Base-by-base conservation (phyloP, 2,797 vertebrate genomes). In the Harpagifer antarcticus region DNA sequence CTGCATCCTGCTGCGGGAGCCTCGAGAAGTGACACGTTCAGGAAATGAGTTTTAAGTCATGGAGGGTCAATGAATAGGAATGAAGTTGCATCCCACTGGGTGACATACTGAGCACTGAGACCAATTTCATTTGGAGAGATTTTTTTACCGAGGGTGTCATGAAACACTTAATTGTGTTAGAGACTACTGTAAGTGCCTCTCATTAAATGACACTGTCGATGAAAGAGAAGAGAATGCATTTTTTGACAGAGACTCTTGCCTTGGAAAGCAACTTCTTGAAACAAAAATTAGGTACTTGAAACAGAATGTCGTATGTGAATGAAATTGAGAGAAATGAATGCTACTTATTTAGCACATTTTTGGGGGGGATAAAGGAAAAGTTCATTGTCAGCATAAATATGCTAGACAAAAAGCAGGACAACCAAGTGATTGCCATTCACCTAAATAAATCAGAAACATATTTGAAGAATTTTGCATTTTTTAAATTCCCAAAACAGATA, bases 61-160 rank as follows among this genome's bases (percentile, higher is more conserved):
- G 31, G 83, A 76, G 93, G 91, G 88, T 93, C 89, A 88, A 87
- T 79, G 91, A 93, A 92, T 88, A 89, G 87, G 95, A 95, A 94
- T 94, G 81, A 88, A 93, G 88, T 82, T 82, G 87, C 87, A 63
- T 91, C 89, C 91, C 85, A 86, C 83, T 61, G 82, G 88, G 91
- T 89, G 91, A 91, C 92, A 93, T 83, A 87, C 86, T 92, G 88
- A 89, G 88, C 83, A 75, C 79, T 86, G 88, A 84, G 74, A 79
- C 89, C 92, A 91, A 95, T 94, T 93, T 94, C 88, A 93, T 94
- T 88, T 87, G 90, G 33, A 91, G 90, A 91, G 95, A 96, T 95
- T 92, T 91, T 88, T 90, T 93, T 95, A 94, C 91, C 86, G 85
- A 92, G 94, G 93, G 93, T 95, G 91, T 96, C 94, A 84, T 84